A percentile compares a stretch with the other conserved stretches of the same genome.
These are phyloP conservation scores for Chlorocebus sabaeus DNA, from an alignment of 2,113 vertebrate species.

Conservation along the genomic window DNA sequence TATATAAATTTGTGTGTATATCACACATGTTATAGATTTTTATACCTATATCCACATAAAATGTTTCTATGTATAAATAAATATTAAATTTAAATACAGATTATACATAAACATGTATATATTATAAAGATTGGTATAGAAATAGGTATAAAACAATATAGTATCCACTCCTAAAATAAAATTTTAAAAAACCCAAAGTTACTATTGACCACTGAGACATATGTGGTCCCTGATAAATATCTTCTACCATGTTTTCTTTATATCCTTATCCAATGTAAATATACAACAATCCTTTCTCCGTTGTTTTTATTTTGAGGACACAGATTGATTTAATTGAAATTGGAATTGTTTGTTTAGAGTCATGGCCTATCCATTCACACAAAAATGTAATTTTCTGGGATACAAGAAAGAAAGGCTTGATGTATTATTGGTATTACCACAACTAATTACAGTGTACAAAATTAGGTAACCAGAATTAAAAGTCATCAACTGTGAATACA, in stretches of 20 bases:
- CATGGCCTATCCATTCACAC: background rate
- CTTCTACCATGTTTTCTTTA: background rate
- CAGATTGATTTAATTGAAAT: slow-evolving; percentile 1
- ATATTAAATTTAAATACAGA: background rate
- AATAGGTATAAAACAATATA: background rate
- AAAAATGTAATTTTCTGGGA: background rate
- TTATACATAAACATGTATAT: background rate
- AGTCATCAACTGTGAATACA: background rate
- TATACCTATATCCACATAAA: background rate
- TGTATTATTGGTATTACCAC: background rate
- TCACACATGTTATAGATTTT: background rate
- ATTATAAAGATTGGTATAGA: background rate
- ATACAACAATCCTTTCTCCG: background rate
- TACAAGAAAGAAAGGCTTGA: background rate
- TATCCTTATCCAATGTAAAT: background rate
- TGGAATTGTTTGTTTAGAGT: background rate
- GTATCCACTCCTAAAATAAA: background rate
- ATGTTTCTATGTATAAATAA: background rate
- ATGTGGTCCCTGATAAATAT: background rate
- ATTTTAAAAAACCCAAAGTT: background rate
- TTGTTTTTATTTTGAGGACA: background rate
- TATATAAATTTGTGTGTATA: background rate
- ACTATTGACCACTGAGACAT: background rate
- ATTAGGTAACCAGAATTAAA: background rate
- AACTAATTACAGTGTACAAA: background rate